Base-by-base conservation (phyloP, 2,888 invertebrate genomes). In the Apotomis betuletana region DNA sequence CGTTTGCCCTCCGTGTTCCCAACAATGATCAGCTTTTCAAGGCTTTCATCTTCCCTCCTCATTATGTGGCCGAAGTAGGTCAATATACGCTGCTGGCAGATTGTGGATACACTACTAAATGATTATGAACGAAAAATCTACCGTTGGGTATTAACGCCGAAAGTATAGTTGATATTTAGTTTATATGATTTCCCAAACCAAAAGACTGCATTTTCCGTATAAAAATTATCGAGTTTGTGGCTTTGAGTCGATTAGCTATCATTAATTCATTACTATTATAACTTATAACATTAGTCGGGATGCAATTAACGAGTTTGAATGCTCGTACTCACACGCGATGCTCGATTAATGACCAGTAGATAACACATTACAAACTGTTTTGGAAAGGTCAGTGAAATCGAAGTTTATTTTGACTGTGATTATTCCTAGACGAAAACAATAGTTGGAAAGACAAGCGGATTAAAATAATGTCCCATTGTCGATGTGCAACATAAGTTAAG, bases 221-320 rank as follows among this genome's bases (percentile, higher is more conserved):
- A 12, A 5, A 41, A 15, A 55, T 55, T 44, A 64, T 44, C 44
- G 64, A 54, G 38, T 41, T 9, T 64, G 44, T 27, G 9, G 44
- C 52, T 49, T 49, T 10, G 15, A 46, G 44, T 44, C 52, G 41
- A 64, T 54, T 64, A 46, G 44, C 64, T 44, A 44, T 65, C 46
- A 65, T 65, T 65, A 57, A 46, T 27, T 65, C 46, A 65, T 65
- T 65, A 57, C 57, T 27, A 27, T 27, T 27, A 44, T 27, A 46
- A 27, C 27, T 65, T 55, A 57, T 55, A 46, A 46, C 12, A 65
- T 46, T 36, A 55, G 9, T 46, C 49, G 46, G 65, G 65, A 57
- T 65, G 65, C 55, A 46, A 65, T 65, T 55, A 55, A 8, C 5
- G 12, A 44, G 15, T 9, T 13, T 8, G 12, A 27, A 27, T 27